Base-by-base conservation (phyloP, 2,113 vertebrate genomes). In the Phaetusa simplex region DNA sequence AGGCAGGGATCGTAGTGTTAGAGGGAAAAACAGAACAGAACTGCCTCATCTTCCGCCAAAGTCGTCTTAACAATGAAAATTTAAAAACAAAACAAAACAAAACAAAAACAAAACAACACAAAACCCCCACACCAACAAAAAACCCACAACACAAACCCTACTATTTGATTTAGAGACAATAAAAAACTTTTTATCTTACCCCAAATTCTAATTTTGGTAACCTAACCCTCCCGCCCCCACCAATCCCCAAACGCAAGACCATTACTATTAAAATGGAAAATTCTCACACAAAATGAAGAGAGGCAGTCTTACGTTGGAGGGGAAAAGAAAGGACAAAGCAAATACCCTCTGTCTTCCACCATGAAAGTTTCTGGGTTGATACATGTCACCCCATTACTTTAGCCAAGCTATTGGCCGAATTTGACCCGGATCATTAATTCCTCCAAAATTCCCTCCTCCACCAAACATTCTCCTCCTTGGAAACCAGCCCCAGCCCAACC, bases 21-120 rank as follows among this genome's bases (percentile, higher is more conserved):
- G 0, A 17, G 19, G 17, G 14, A 56, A 21, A 12, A 21, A 19
- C 27, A 10, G 36, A 29, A 12, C 5, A n/a, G 47, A 74, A 36
- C 4, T 15, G 18, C 2, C 0, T 52, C 1, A 0, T 20, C 8
- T 45, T 65, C 49, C n/a, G 18, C 5, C 6, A 21, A 65, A 38
- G 34, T 20, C 5, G 14, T 29, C 40, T 47, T 47, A 38, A 13
- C 23, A 11, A 24, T 15, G 12, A 36, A 78, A 27, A 65, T 65
- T 32, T 30, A 42, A 5, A 0, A 14, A 18, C 8, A 47, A n/a
- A 24, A 23, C 22, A 12, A 11, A 29, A 72, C 22, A 21, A 21
- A 80, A 7, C 2, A 53, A n/a, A 22, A 14, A 20, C 40, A n/a
- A 11, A 36, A 11, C 14, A 55, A 0, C 12, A 55, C 19, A 45